Percentiles rank a stretch among this genome's conserved stretches.
Conservation (phyloP, 2,888 invertebrate species). For the Oxyteleia sp. region DNA sequence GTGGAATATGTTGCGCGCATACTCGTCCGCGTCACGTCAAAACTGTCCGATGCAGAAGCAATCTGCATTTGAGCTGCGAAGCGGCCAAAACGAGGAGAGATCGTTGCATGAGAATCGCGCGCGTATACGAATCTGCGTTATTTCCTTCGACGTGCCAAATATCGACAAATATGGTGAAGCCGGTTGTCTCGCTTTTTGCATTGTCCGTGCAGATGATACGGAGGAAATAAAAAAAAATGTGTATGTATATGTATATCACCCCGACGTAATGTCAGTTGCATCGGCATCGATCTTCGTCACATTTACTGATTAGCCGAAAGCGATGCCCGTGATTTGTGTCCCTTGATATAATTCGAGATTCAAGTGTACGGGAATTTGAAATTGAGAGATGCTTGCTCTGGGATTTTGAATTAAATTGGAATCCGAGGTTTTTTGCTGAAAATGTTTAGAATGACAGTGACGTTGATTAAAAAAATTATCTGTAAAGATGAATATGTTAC, state of each 20-base stretch:
- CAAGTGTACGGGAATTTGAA: slow-evolving; percentile 38
- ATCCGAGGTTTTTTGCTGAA: neutral
- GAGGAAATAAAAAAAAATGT: slow-evolving; percentile 38
- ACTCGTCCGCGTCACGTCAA: slow-evolving; percentile 70
- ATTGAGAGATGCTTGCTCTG: slow-evolving; percentile 20
- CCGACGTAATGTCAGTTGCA: slow-evolving; percentile 53
- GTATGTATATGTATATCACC: neutral
- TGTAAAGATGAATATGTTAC: neutral
- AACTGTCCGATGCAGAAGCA: slow-evolving; percentile 73
- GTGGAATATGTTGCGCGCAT: slow-evolving; percentile 57
- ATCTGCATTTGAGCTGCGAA: slow-evolving; percentile 71
- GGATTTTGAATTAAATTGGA: slow-evolving; percentile 18
- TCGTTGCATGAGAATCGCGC: neutral
- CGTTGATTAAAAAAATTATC: no score
- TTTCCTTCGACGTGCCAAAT: slow-evolving; percentile 71
- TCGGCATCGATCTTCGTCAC: slow-evolving; percentile 66
- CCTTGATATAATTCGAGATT: slow-evolving; percentile 41
- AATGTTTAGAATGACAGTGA: no score
- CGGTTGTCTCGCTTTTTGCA: slow-evolving; percentile 51
- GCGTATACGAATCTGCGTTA: slow-evolving; percentile 49
- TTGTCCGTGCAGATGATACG: slow-evolving; percentile 44
- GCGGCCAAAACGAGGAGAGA: slow-evolving; percentile 60
- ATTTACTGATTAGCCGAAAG: slow-evolving; percentile 62
- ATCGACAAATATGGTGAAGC: slow-evolving; percentile 67
- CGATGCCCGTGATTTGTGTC: slow-evolving; percentile 55